Percentiles rank a stretch among this genome's conserved stretches.
These are phyloP conservation scores for Ciconia nigra DNA, from an alignment of 2,797 vertebrate species.

Conservation along the genomic window DNA sequence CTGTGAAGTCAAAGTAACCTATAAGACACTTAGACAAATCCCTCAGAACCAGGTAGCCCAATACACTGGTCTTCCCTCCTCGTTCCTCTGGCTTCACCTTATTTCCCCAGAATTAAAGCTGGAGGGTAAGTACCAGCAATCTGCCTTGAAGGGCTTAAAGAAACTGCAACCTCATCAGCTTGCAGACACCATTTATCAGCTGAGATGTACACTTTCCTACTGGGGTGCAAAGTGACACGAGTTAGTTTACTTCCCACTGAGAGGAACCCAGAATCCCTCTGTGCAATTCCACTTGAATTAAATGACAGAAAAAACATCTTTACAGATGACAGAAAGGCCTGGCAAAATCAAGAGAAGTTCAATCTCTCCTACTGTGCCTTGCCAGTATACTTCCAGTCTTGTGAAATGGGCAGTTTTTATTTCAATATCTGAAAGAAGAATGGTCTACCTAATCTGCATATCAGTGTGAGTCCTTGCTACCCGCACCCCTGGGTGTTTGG, in stretches of 20 bases:
- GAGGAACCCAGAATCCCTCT: background rate
- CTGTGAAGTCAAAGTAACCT: background rate
- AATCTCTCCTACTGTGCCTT: background rate
- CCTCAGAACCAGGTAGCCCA: background rate
- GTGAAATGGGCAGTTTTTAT: background rate
- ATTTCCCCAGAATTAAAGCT: background rate
- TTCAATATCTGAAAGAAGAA: background rate
- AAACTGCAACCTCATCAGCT: background rate
- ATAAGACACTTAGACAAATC: fast-evolving
- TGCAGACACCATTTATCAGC: background rate
- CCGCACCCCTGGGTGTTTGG: background rate
- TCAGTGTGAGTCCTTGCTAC: background rate
- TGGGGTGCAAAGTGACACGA: fast-evolving
- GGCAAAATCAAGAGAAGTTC: background rate
- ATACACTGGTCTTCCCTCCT: background rate
- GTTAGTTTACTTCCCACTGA: background rate
- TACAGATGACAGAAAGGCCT: background rate
- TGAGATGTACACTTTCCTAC: background rate
- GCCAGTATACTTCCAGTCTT: background rate
- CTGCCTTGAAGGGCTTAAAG: background rate
- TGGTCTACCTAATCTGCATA: background rate
- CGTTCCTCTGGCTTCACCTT: background rate
- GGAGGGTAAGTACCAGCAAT: background rate
- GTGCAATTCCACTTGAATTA: background rate
- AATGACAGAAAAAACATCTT: background rate